Evolutionary conservation across 2,113 vertebrate genomes (phyloP).

Genomic region (Hydropotes inermis): DNA sequence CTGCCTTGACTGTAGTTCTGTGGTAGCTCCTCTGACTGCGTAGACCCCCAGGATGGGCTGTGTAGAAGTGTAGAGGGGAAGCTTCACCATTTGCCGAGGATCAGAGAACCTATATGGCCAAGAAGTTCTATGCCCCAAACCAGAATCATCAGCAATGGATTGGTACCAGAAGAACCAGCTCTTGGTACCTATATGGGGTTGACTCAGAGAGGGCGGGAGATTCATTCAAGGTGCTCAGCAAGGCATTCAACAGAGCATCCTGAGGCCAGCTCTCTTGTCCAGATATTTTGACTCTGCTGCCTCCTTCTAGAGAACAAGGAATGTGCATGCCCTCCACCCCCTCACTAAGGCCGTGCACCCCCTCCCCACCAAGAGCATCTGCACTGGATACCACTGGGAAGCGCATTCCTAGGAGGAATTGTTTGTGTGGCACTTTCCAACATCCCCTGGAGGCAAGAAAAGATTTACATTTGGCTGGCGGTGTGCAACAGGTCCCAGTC

Average conservation of each 20-base stretch:
- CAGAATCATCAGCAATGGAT: background rate
- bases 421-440: constrained; percentile 45
- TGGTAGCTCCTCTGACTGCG: background rate
- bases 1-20: background rate
- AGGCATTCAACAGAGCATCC: background rate
- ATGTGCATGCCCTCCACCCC: too few species aligned
- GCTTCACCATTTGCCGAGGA: background rate
- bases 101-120: background rate
- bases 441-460: constrained; percentile 62
- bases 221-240: background rate
- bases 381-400: constrained; percentile 40
- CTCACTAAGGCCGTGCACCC: background rate
- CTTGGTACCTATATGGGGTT: background rate
- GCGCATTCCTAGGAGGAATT: constrained; percentile 35
- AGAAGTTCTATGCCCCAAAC: background rate
- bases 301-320: background rate
- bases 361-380: background rate
- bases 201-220: background rate
- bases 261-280: background rate
- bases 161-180: background rate
- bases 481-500: constrained; percentile 75
- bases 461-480: constrained; percentile 72
- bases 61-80: accelerated
- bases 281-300: background rate
- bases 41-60: background rate